Base-by-base conservation (phyloP, 2,888 invertebrate species). In the Ophioninae sp. region DNA sequence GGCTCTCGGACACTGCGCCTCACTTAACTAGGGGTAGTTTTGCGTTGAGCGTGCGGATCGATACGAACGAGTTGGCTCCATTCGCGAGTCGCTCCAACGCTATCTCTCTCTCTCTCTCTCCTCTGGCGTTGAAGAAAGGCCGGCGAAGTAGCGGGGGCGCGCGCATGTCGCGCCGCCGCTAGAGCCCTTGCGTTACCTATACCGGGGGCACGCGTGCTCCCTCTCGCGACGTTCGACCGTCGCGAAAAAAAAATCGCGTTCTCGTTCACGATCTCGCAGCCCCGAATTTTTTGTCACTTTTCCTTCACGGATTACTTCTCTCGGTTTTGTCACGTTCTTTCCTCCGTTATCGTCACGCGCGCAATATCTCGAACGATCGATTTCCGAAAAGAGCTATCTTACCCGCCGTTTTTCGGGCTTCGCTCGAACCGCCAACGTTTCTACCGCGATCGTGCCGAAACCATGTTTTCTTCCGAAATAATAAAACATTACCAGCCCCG, bases 1-100 rank as follows among this genome's bases (percentile, higher is more conserved):
- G 88, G 85, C 84, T 87, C 88, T 88, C 86, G 87, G 87, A 87
- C 88, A 90, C 91, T 89, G 90, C 90, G 88, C 88, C 88, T 88
- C 87, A 79, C 86, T 87, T 85, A 86, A 88, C 87, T 85, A 88
- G 87, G 90, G 90, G 90, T 90, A 89, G 89, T 91, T 91, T 90
- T 88, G 87, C 88, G 87, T 87, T 85, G 81, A 73, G 79, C 76
- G 85, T 30, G 30, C 80, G 87, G 90, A 91, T 91, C 91, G 91
- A 91, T 91, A 91, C 88, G 86, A 82, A 83, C 82, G 65, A 69
- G 72, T 51, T 41, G 59, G 67, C 59, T 59, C 72, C 59, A 59
- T 37, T 44, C 37, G 74, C 20, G 17, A 39, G 30, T 23, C 58
- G 59, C 75, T 58, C 22, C 63, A 44, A 69, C 74, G 59, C 86